phyloP scores from a whole-genome alignment of 2,797 vertebrate genomes.

The Rhabdomys pumilio region DNA sequence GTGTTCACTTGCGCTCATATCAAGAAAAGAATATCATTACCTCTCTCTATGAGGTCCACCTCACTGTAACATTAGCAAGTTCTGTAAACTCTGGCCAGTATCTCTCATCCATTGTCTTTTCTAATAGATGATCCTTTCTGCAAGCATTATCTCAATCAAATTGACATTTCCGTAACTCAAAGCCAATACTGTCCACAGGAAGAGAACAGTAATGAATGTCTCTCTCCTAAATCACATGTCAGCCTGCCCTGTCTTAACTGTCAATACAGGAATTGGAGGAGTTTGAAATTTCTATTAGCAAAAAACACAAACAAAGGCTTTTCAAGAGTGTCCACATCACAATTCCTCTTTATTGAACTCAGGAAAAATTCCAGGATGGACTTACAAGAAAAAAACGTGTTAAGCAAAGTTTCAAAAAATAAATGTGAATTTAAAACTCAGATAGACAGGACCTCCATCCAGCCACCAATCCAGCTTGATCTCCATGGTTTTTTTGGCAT shows the following conservation, averaged over 20 bases:
- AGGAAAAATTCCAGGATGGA: background rate
- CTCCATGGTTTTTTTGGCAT: background rate
- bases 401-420: conserved; percentile 8
- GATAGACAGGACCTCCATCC: background rate
- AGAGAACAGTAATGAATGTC: background rate
- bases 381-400: background rate
- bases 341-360: conserved; percentile 2
- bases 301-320: background rate
- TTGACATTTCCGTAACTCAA: background rate
- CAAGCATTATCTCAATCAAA: background rate
- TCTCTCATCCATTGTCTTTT: background rate
- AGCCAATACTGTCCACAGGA: background rate
- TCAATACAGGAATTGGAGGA: background rate
- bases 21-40: background rate
- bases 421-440: conserved; percentile 40
- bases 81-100: background rate
- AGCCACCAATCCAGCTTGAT: background rate
- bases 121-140: background rate
- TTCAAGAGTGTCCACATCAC: background rate
- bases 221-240: background rate
- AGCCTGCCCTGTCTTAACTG: background rate
- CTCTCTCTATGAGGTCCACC: background rate
- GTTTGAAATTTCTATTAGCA: background rate
- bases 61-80: background rate
- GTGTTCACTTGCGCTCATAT: conserved; percentile 34